Evolutionary conservation across 23 tunicate genomes (phyloP).

Genomic region (Phallusia fumigata): DNA sequence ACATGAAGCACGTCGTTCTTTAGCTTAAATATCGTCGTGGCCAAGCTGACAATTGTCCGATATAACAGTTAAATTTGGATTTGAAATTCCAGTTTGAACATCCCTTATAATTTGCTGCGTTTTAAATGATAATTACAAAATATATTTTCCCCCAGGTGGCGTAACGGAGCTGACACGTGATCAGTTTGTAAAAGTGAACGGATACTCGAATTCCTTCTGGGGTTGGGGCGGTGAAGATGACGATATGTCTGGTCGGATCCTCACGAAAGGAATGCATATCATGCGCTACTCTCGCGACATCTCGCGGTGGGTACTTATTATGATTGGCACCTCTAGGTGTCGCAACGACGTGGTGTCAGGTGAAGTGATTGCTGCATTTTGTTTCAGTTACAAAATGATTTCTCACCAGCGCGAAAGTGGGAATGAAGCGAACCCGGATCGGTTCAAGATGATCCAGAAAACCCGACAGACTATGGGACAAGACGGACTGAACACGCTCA

Average conservation of each 20-base stretch:
- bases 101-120: no score
- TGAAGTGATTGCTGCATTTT: no score
- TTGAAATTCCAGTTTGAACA: no score
- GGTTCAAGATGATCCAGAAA: constrained; percentile 68
- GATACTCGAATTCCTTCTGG: constrained; percentile 82
- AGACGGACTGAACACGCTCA: constrained; percentile 64
- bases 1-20: no score
- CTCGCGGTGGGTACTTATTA: neutral
- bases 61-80: no score
- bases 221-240: constrained; percentile 99
- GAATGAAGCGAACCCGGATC: constrained; percentile 78
- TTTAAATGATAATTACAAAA: no score
- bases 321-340: neutral
- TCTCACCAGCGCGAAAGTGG: constrained; percentile 74
- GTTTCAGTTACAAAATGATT: constrained; percentile 85
- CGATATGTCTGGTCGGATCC: constrained; percentile 71
- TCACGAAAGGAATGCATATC: constrained; percentile 27
- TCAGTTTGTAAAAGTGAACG: constrained; percentile 65
- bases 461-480: constrained; percentile 32
- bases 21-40: no score
- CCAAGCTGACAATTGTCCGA: no score
- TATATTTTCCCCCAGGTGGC: constrained; percentile 52
- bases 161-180: constrained; percentile 63
- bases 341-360: neutral
- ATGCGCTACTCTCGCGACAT: constrained; percentile 58